Evolutionary conservation across 2,113 vertebrate genomes (phyloP).

Genomic region (Toxotes chatareus): DNA sequence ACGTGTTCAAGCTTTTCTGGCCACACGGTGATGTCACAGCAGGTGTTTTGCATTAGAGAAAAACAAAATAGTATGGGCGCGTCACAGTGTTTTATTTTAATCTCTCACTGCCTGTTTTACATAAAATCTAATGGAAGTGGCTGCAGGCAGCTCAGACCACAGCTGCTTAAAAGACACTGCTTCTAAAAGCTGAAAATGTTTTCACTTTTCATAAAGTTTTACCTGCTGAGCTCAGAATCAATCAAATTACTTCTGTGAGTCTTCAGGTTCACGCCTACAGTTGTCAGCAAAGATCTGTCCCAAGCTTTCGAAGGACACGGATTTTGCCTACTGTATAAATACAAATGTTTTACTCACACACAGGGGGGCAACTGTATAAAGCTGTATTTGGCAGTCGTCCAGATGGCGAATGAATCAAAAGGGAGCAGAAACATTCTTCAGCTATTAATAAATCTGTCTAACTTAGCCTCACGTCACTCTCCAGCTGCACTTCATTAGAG

Average conservation of each 20-base stretch:
- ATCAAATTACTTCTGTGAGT: background rate
- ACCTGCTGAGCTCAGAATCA: background rate
- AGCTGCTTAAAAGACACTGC: background rate
- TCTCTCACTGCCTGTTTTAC: background rate
- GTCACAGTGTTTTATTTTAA: background rate
- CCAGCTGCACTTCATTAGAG: constrained; percentile 3
- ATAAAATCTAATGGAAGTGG: background rate
- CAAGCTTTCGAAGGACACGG: background rate
- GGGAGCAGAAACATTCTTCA: constrained; percentile 39
- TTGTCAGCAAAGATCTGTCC: background rate
- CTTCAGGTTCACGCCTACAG: background rate
- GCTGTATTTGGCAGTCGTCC: constrained; percentile 25
- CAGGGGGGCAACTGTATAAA: background rate
- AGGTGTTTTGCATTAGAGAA: constrained; percentile 41
- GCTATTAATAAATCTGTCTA: constrained; percentile 53
- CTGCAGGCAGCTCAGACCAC: background rate
- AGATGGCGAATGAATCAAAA: constrained; percentile 6
- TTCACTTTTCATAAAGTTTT: background rate
- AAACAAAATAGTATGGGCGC: background rate
- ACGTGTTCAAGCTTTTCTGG: constrained; percentile 15
- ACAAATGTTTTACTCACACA: background rate
- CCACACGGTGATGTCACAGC: constrained; percentile 30
- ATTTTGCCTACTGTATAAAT: background rate
- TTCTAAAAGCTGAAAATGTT: background rate
- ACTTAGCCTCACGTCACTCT: constrained; percentile 24